These are phyloP conservation scores for Scaptomyza cyrtandrae DNA, from an alignment of 2,888 invertebrate species.

Conservation along the genomic window DNA sequence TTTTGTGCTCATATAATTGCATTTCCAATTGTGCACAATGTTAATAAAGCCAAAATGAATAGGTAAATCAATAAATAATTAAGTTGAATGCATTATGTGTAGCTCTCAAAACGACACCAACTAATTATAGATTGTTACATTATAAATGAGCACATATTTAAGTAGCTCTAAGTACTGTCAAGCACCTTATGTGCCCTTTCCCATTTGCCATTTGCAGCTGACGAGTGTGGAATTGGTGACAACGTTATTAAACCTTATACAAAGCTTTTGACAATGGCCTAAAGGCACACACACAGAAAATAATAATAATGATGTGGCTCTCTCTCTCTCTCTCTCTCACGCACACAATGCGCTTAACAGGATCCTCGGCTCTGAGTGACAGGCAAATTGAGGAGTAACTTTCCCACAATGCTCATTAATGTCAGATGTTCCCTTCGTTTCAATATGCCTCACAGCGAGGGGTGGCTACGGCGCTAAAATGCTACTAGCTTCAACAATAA, in stretches of 20 bases:
- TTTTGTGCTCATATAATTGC: conserved; percentile 50
- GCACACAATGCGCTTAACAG: conserved; percentile 41
- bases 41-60: conserved; percentile 6
- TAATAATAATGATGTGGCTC: background rate
- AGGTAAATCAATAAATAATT: conserved; percentile 23
- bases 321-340: background rate
- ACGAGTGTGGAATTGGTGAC: background rate
- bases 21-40: conserved; percentile 56
- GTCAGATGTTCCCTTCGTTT: conserved; percentile 29
- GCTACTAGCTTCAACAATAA: conserved; percentile 21
- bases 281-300: conserved; percentile 29
- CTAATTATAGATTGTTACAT: background rate
- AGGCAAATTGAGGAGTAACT: conserved; percentile 51
- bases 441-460: conserved; percentile 42
- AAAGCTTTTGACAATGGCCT: conserved; percentile 24
- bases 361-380: conserved; percentile 42
- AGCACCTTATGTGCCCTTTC: background rate
- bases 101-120: background rate
- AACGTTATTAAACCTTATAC: conserved; percentile 15
- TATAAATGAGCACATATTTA: conserved; percentile 6
- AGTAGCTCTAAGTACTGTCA: conserved; percentile 1
- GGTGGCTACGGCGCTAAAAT: background rate
- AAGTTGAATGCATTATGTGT: conserved; percentile 17
- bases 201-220: background rate
- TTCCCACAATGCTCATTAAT: conserved; percentile 68